Conservation (phyloP, 2,113 vertebrate genomes). For the Apeltes quadracus region DNA sequence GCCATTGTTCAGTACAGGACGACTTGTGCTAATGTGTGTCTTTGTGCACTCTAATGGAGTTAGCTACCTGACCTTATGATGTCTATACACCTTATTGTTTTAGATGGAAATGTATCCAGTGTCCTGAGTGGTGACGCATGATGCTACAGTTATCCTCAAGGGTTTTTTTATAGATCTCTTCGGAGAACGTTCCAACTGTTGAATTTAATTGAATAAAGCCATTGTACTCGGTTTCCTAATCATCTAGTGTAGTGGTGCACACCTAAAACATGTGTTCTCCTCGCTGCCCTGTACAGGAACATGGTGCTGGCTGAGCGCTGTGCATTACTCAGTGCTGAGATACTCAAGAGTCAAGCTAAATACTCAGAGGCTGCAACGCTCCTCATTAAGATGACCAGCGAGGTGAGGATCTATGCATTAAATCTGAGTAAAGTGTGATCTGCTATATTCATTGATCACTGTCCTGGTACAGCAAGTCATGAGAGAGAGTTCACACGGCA, state of each 20-base stretch:
- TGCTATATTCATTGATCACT: no score
- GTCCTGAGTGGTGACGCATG: not conserved
- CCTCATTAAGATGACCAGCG: slow-evolving; percentile 96
- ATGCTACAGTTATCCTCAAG: not conserved
- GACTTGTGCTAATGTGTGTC: not conserved
- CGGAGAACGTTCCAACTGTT: not conserved
- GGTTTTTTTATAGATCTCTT: not conserved
- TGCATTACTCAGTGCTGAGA: slow-evolving; percentile 93
- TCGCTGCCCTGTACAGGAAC: slow-evolving; percentile 80
- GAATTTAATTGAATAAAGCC: no score
- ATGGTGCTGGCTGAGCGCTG: slow-evolving; percentile 96
- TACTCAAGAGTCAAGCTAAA: slow-evolving; percentile 96
- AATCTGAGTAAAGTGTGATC: no score
- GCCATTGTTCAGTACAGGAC: no score
- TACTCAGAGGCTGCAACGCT: slow-evolving; percentile 96
- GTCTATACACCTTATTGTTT: not conserved
- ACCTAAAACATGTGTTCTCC: not conserved
- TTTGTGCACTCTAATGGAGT: not conserved
- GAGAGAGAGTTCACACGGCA: no score
- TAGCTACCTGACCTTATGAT: not conserved
- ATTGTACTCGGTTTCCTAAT: not conserved
- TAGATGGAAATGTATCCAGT: not conserved
- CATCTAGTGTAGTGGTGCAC: not conserved
- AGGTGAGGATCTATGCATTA: slow-evolving; percentile 81
- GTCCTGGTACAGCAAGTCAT: no score